Conservation (phyloP, 2,113 vertebrate genomes). For the Nyctereutes procyonoides region DNA sequence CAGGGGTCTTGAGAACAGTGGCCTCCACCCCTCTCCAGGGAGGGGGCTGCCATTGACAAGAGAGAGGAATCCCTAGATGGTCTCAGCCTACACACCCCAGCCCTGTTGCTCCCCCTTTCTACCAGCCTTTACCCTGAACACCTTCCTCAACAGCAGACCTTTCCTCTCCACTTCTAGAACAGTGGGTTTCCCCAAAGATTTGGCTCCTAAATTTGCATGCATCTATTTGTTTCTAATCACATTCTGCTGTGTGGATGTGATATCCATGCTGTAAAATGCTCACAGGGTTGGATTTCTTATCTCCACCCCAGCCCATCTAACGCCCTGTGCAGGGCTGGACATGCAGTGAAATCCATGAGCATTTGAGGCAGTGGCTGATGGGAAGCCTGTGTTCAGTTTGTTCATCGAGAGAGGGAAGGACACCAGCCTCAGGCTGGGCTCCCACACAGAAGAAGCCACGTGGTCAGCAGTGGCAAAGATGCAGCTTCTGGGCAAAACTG, state of each 20-base stretch:
- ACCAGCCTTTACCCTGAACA: neutral
- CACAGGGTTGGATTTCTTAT: neutral
- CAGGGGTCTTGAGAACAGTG: accelerated
- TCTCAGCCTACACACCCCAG: neutral
- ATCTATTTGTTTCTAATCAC: neutral
- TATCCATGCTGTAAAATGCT: neutral
- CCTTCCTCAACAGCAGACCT: neutral
- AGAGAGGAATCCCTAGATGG: accelerated
- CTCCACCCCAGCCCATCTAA: accelerated
- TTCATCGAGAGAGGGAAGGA: neutral
- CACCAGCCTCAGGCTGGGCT: neutral
- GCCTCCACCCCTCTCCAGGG: too few relatives aligned
- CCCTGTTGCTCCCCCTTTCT: neutral
- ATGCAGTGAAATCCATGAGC: accelerated
- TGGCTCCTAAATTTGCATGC: neutral
- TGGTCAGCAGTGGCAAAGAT: too few relatives aligned
- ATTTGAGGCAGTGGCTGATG: accelerated
- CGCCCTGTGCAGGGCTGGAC: too few relatives aligned
- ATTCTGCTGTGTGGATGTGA: neutral
- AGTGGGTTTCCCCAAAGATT: neutral
- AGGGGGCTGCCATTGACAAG: neutral
- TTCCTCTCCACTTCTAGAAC: neutral
- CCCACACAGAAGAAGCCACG: accelerated
- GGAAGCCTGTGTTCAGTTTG: too few relatives aligned
- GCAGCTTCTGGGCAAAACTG: neutral